Evolutionary conservation across 2,113 vertebrate genomes (phyloP).

Genomic region (Heptranchias perlo): DNA sequence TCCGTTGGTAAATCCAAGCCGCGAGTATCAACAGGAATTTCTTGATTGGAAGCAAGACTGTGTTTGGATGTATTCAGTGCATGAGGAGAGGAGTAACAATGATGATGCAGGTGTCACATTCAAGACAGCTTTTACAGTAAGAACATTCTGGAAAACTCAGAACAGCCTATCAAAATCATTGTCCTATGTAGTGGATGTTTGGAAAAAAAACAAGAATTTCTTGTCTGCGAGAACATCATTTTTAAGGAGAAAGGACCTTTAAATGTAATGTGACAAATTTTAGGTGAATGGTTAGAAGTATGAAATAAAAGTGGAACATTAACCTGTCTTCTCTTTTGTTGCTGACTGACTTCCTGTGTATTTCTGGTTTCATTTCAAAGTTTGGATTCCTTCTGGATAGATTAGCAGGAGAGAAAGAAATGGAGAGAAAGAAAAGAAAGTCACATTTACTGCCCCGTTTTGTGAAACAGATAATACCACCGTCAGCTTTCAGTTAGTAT

Average conservation of each 20-base stretch:
- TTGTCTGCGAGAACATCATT: neutral
- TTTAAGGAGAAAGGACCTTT: neutral
- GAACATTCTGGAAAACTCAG: neutral
- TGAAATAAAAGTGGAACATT: neutral
- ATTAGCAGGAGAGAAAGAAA: neutral
- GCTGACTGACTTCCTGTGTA: neutral
- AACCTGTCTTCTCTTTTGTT: neutral
- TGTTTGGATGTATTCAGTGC: too few species aligned
- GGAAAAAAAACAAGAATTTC: neutral
- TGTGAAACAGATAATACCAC: neutral
- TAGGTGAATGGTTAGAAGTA: neutral
- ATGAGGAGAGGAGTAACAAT: neutral
- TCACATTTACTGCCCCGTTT: neutral
- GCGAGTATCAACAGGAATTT: neutral
- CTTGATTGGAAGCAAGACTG: neutral
- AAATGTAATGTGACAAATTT: neutral
- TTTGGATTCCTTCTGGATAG: neutral
- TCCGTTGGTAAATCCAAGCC: too few species aligned
- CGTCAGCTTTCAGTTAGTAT: neutral
- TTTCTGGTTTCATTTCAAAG: slow-evolving; percentile 7
- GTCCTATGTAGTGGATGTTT: neutral
- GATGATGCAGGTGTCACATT: neutral
- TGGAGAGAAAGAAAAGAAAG: neutral
- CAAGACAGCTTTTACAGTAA: neutral
- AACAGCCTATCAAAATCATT: neutral